Evolutionary conservation across 2,113 vertebrate species (phyloP).

Genomic region (Siniperca knerii): DNA sequence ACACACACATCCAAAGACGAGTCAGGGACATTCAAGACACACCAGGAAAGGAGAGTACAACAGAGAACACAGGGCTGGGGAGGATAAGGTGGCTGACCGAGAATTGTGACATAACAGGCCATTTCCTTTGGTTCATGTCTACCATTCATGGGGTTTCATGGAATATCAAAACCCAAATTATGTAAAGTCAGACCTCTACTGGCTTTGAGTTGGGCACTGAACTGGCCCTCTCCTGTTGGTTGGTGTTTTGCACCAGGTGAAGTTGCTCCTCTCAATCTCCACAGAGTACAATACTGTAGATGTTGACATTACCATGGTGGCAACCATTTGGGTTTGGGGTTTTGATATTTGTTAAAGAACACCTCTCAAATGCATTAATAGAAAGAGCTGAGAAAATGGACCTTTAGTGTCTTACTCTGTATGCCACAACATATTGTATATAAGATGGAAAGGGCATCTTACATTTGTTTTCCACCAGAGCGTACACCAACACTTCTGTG

Average conservation of each 20-base stretch:
- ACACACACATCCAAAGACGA: too few species aligned
- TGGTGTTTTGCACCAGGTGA: neutral
- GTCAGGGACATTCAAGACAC: too few species aligned
- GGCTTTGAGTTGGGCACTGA: neutral
- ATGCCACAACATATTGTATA: slow-evolving; percentile 22
- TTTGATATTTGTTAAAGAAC: neutral
- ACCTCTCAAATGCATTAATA: slow-evolving; percentile 1
- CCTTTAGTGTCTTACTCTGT: slow-evolving; percentile 15
- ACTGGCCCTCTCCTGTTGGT: neutral
- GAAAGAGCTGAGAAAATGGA: neutral
- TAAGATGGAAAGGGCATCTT: slow-evolving; percentile 21
- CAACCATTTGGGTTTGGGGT: neutral
- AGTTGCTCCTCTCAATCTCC: too few species aligned
- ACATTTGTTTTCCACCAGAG: slow-evolving; percentile 40
- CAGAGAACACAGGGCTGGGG: too few species aligned
- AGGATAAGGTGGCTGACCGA: too few species aligned
- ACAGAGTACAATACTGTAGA: neutral
- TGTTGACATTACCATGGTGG: neutral
- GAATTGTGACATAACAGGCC: neutral
- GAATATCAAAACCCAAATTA: neutral
- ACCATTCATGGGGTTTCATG: too few species aligned
- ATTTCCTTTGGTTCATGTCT: neutral
- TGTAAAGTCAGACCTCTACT: neutral
- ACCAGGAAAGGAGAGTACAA: too few species aligned
- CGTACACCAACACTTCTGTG: neutral